Evolutionary conservation across 1,140 invertebrate genomes (phyloP), one percentile per base, ranked within the genome.

Genomic region (Dryas iulia): DNA sequence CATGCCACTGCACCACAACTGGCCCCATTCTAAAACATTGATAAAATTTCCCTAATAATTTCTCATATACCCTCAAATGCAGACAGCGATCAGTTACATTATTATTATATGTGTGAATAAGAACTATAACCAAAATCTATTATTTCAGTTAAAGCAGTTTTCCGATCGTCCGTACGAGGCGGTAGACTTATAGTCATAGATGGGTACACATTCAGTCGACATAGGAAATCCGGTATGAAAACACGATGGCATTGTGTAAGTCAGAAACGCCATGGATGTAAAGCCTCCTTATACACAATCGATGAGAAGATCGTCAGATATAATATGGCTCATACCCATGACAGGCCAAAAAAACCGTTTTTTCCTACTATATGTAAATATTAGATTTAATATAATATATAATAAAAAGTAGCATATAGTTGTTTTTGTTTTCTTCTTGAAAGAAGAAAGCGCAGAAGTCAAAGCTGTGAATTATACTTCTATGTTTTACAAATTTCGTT

Each of bases 201-300:
- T 6, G 74, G 74, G 0, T 80, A 73, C 59, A 80, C 72, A 21
- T 87, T 79, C 73, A 59, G 66, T 14, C 67, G 70, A 0, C 77
- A 81, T 26, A 14, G 67, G 14, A 24, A 56, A 1, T 23, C 62
- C 2, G 76, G 81, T 0, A 0, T 10, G 10, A 83, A 75, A 31
- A 80, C 66, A 0, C 68, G 83, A 5, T 85, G 83, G 82, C 64
- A 65, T 24, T 84, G 82, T 47, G 71, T 65, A 0, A 75, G 73
- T 8, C 74, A 77, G 25, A 71, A 77, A n/a, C 54, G 18, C 2
- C 63, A 52, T 2, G 72, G 78, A 11, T 86, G 84, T 62, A 73
- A 57, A 8, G 82, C 83, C 0, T 62, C 47, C 8, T 25, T 79
- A 0, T 74, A 71, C 12, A 83, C 81, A 0, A 24, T 66, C 6